These are phyloP conservation scores for Liposcelis brunnea DNA, from an alignment of 2,888 invertebrate species.

Conservation along the genomic window DNA sequence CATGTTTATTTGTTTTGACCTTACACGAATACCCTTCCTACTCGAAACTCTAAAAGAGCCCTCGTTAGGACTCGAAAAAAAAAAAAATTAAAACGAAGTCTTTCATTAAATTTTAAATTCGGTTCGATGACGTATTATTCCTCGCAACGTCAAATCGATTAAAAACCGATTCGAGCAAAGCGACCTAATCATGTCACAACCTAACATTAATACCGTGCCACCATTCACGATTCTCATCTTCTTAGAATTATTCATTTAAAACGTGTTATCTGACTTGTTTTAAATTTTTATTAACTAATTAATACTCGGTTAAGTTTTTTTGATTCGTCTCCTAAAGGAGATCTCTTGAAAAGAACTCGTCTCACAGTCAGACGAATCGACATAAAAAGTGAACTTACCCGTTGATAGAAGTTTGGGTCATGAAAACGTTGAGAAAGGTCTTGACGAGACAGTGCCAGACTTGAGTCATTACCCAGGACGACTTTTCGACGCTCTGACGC, in stretches of 20 bases:
- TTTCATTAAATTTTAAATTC: no score
- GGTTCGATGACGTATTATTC: no score
- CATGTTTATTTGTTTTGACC: no score
- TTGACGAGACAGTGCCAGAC: slow-evolving; percentile 77
- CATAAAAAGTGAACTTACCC: slow-evolving; percentile 47
- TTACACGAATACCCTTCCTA: no score
- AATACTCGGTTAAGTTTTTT: background rate
- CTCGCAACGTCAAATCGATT: no score
- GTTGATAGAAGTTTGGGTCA: slow-evolving; percentile 90
- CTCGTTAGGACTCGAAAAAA: no score
- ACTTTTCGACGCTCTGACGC: slow-evolving; percentile 54
- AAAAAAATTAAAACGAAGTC: no score
- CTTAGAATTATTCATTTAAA: background rate
- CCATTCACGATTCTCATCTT: background rate
- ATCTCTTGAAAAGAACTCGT: background rate
- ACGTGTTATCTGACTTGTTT: background rate
- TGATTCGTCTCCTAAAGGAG: no score
- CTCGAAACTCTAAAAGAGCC: no score
- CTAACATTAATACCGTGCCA: no score
- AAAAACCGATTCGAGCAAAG: no score
- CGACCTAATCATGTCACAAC: no score
- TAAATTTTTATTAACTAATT: background rate
- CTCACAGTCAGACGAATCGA: slow-evolving; percentile 6
- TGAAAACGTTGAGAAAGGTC: slow-evolving; percentile 71
- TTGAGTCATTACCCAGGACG: slow-evolving; percentile 74